These are phyloP conservation scores for Thera obeliscata DNA, from an alignment of 2,888 invertebrate genomes.

Conservation along the genomic window DNA sequence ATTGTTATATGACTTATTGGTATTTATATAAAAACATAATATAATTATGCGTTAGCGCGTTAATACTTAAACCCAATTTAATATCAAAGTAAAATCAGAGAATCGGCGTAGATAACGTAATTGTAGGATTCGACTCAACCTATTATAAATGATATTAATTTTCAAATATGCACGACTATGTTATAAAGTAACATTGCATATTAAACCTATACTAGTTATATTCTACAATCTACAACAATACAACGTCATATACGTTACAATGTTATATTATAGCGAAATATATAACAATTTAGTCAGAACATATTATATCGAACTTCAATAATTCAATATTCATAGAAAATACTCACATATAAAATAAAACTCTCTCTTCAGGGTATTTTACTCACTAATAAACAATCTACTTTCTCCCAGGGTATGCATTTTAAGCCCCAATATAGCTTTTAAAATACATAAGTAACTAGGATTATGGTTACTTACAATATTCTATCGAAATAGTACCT, in stretches of 20 bases:
- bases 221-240: neutral
- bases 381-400: neutral
- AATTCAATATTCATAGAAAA: neutral
- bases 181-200: neutral
- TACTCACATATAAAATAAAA: neutral
- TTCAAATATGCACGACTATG: neutral
- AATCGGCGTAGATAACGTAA: conserved; percentile 8
- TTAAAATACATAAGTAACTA: neutral
- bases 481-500: neutral
- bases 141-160: neutral
- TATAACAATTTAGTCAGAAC: neutral
- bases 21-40: neutral
- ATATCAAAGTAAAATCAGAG: conserved; percentile 33
- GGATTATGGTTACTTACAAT: neutral
- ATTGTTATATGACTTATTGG: neutral
- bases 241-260: conserved; percentile 1
- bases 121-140: too few relatives aligned
- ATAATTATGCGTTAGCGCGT: neutral
- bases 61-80: neutral
- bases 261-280: neutral
- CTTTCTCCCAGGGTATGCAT: neutral
- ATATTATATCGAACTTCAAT: neutral
- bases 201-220: neutral
- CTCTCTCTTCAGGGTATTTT: neutral
- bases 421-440: neutral